Conservation (phyloP, 1,140 invertebrate species). For the Drosophila repletoides region DNA sequence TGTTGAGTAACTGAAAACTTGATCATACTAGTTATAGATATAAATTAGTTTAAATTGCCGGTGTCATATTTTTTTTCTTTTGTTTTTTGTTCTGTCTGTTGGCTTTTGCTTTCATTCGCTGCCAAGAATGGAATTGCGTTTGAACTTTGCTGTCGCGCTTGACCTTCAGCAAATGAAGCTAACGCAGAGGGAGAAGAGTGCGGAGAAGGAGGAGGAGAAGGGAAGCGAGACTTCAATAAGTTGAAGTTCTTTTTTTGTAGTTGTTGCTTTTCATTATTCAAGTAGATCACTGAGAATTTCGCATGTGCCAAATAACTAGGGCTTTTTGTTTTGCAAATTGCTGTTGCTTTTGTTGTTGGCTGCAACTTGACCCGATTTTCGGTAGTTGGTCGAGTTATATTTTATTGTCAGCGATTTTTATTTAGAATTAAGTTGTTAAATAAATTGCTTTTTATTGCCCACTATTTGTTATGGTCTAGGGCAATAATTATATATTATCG, state of each 20-base stretch:
- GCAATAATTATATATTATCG: constrained; percentile 61
- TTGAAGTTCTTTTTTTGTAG: constrained; percentile 16
- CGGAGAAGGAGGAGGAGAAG: neutral
- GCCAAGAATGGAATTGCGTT: constrained; percentile 45
- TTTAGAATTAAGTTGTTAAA: constrained; percentile 68
- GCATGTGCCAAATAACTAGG: constrained; percentile 74
- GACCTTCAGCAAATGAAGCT: constrained; percentile 46
- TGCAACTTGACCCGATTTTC: constrained; percentile 64
- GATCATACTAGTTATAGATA: constrained; percentile 22
- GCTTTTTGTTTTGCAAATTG: constrained; percentile 55
- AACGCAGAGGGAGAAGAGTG: neutral
- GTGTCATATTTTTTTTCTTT: constrained; percentile 49
- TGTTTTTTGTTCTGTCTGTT: neutral
- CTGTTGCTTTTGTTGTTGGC: constrained; percentile 6
- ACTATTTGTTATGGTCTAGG: constrained; percentile 48
- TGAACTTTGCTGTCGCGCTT: constrained; percentile 58
- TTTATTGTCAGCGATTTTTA: constrained; percentile 58
- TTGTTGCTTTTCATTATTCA: constrained; percentile 43
- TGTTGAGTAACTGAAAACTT: constrained; percentile 15
- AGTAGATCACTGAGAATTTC: constrained; percentile 74
- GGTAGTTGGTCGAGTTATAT: constrained; percentile 38
- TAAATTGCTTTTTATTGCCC: constrained; percentile 48
- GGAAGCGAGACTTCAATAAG: neutral
- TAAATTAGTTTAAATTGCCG: constrained; percentile 42
- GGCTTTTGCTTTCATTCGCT: constrained; percentile 64